phyloP scores from a whole-genome alignment of 2,113 vertebrate genomes.

The Sula dactylatra region DNA sequence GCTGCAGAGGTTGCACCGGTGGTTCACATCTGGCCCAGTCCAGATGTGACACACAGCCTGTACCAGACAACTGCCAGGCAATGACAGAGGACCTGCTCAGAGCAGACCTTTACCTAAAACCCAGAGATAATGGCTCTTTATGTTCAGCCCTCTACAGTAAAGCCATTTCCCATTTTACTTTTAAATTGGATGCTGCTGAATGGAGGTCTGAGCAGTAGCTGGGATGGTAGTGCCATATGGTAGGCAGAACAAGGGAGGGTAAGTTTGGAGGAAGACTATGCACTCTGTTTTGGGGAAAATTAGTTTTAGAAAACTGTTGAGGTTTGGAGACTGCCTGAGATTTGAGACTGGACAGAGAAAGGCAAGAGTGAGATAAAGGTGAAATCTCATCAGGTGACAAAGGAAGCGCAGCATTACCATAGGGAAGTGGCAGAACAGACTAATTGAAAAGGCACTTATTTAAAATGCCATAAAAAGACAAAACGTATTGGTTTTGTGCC shows the following conservation, averaged over 20 bases:
- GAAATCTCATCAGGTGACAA: neutral
- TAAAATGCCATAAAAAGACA: neutral
- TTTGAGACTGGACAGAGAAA: neutral
- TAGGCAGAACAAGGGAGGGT: rapidly evolving
- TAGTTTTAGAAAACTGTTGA: neutral
- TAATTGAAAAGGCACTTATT: neutral
- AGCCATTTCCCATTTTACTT: neutral
- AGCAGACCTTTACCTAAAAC: neutral
- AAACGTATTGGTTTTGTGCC: neutral
- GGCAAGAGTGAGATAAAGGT: neutral
- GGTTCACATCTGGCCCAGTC: neutral
- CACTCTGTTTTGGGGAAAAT: neutral
- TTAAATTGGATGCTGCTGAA: neutral
- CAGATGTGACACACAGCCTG: neutral
- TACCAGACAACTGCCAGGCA: neutral
- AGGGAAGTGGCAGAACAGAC: neutral
- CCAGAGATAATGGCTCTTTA: neutral
- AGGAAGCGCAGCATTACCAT: neutral
- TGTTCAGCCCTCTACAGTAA: neutral
- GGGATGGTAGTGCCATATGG: neutral
- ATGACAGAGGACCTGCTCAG: neutral
- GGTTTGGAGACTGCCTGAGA: neutral
- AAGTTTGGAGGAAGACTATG: neutral
- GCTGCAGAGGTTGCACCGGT: neutral
- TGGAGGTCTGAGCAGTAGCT: neutral